These are phyloP conservation scores for Lycodopsis pacificus DNA, from an alignment of 2,797 vertebrate species.

Conservation along the genomic window DNA sequence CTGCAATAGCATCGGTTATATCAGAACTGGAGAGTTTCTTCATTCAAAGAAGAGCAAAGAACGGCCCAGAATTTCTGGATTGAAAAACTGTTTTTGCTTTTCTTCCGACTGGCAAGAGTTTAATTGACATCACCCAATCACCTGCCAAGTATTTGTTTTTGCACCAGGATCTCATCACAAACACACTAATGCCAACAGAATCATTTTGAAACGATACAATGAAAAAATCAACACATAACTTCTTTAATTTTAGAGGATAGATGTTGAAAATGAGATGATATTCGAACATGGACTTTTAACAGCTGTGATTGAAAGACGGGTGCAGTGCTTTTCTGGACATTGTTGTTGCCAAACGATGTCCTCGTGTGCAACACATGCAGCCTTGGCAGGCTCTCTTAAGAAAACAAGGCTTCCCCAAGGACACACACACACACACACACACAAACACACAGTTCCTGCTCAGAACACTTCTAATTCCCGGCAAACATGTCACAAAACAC, in stretches of 20 bases:
- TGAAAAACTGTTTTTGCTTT: background rate
- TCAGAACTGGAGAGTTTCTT: background rate
- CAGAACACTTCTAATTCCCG: background rate
- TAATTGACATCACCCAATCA: background rate
- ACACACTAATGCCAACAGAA: background rate
- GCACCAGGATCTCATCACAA: background rate
- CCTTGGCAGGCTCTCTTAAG: slow-evolving; percentile 25
- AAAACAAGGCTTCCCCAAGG: slow-evolving; percentile 54
- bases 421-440: slow-evolving; percentile 12
- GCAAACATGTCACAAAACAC: slow-evolving; percentile 9
- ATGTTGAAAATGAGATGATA: background rate
- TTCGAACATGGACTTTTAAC: background rate
- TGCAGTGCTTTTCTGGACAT: background rate
- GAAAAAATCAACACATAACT: background rate
- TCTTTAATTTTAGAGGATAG: background rate
- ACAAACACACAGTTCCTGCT: slow-evolving; percentile 2
- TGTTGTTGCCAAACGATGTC: slow-evolving; percentile 44
- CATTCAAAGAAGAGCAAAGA: background rate
- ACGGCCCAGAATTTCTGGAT: background rate
- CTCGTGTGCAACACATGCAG: slow-evolving; percentile 25
- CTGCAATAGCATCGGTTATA: too few relatives aligned
- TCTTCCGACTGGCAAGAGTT: too few relatives aligned
- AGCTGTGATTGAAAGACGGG: background rate
- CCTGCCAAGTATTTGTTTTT: background rate
- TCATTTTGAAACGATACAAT: background rate